Conservation (phyloP, 2,113 vertebrate genomes). For the Hirundichthys speculiger region DNA sequence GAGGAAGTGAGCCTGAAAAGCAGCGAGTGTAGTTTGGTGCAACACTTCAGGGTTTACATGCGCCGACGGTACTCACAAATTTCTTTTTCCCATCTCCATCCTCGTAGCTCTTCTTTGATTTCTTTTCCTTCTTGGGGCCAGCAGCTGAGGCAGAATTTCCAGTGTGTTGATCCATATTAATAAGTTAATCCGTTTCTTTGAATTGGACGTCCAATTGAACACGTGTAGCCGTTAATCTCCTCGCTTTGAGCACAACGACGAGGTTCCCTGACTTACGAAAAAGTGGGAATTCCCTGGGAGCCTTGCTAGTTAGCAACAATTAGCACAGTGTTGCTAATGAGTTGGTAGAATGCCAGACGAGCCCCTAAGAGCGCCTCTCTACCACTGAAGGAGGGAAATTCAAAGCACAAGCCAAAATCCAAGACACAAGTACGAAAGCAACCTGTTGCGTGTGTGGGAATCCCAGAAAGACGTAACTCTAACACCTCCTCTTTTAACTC, state of each 20-base stretch:
- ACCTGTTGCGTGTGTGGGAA: slow-evolving; percentile 14
- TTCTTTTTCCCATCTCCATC: slow-evolving; percentile 84
- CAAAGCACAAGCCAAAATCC: slow-evolving; percentile 64
- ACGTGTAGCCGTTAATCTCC: slow-evolving; percentile 21
- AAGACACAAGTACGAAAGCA: slow-evolving; percentile 20
- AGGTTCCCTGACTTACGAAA: not conserved
- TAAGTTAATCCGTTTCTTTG: slow-evolving; percentile 44
- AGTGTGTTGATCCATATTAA: slow-evolving; percentile 76
- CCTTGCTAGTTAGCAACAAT: slow-evolving; percentile 66
- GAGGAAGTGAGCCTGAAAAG: slow-evolving; percentile 14
- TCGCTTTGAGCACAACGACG: not conserved
- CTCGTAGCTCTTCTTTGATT: slow-evolving; percentile 80
- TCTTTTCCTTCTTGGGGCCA: slow-evolving; percentile 81
- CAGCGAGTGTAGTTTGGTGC: not conserved
- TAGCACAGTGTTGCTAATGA: slow-evolving; percentile 61
- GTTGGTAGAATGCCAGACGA: slow-evolving; percentile 57
- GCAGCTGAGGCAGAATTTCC: slow-evolving; percentile 75
- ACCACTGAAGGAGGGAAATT: slow-evolving; percentile 83
- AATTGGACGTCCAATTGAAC: slow-evolving; percentile 43
- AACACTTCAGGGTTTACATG: slow-evolving; percentile 2
- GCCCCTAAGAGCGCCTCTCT: slow-evolving; percentile 16
- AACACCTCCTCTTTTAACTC: not conserved
- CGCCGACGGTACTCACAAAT: slow-evolving; percentile 80
- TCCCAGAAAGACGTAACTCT: not conserved
- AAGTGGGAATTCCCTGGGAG: slow-evolving; percentile 12